These are phyloP conservation scores for Contarinia nasturtii DNA, from an alignment of 1,140 invertebrate genomes.

Conservation along the genomic window DNA sequence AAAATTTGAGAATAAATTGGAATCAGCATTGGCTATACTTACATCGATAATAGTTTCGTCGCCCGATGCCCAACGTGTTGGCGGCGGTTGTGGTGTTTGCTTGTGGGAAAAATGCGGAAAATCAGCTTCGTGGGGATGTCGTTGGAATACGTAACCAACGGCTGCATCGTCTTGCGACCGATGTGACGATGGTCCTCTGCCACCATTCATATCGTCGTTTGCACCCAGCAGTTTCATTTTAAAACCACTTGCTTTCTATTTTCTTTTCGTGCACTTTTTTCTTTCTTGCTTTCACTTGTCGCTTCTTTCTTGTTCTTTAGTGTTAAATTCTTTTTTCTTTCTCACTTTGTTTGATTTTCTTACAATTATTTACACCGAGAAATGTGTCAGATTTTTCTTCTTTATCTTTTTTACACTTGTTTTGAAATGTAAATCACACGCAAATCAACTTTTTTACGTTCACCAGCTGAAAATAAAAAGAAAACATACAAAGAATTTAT, in stretches of 20 bases:
- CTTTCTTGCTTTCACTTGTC: not conserved
- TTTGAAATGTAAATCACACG: too few species aligned
- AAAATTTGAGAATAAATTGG: not conserved
- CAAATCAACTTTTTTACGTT: too few species aligned
- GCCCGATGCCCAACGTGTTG: conserved; percentile 51
- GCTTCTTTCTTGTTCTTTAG: too few species aligned
- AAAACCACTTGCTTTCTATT: not conserved
- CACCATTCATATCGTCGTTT: conserved; percentile 20
- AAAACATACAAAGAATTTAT: too few species aligned
- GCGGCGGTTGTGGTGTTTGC: conserved; percentile 11
- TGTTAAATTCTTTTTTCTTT: too few species aligned
- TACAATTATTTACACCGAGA: too few species aligned
- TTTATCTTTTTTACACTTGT: too few species aligned
- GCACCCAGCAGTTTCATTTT: conserved; percentile 1
- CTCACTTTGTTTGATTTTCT: too few species aligned
- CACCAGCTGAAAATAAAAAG: too few species aligned
- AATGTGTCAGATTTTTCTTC: too few species aligned
- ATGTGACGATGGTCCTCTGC: conserved; percentile 17
- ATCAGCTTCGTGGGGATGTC: conserved; percentile 53
- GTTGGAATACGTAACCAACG: conserved; percentile 72
- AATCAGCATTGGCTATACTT: conserved; percentile 14
- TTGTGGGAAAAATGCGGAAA: conserved; percentile 48
- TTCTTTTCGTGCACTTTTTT: not conserved
- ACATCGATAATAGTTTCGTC: conserved; percentile 64
- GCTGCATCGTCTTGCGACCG: conserved; percentile 66